These are phyloP conservation scores for Sebastes oblongus DNA, from an alignment of 2,797 vertebrate genomes.

Conservation along the genomic window DNA sequence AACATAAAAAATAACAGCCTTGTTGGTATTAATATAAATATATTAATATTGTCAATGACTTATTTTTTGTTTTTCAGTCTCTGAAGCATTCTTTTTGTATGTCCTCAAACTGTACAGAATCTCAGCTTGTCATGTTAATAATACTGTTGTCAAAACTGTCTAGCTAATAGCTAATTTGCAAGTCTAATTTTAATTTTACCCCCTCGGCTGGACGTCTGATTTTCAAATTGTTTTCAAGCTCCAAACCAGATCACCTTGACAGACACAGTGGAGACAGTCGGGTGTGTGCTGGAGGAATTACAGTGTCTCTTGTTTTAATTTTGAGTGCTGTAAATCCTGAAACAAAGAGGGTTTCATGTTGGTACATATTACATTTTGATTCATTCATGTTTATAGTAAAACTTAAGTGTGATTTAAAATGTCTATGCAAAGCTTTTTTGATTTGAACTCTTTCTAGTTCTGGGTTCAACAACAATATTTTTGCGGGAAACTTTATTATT, in stretches of 20 bases:
- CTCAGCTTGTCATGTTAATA: constrained; percentile 75
- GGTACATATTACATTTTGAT: constrained; percentile 77
- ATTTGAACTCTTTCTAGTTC: neutral
- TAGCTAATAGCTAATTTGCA: constrained; percentile 66
- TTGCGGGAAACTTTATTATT: constrained; percentile 6
- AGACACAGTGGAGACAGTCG: constrained; percentile 24
- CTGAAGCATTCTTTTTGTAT: constrained; percentile 76
- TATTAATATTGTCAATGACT: constrained; percentile 83
- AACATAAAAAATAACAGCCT: constrained; percentile 80
- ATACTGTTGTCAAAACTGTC: constrained; percentile 72
- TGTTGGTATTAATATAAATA: constrained; percentile 87
- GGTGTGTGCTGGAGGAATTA: constrained; percentile 44
- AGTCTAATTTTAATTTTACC: constrained; percentile 54
- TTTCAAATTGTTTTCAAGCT: constrained; percentile 48
- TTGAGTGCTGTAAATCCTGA: constrained; percentile 68
- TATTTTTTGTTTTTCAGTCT: constrained; percentile 72
- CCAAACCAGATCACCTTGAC: constrained; percentile 47
- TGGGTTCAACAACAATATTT: neutral
- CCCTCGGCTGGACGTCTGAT: constrained; percentile 36
- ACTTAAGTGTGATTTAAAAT: constrained; percentile 80
- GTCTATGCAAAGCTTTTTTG: constrained; percentile 49
- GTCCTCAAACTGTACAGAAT: constrained; percentile 81
- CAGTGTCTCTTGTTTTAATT: constrained; percentile 59
- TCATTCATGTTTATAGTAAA: constrained; percentile 85
- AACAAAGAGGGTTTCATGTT: constrained; percentile 70